Conservation (phyloP, 2,113 vertebrate genomes). For the Fregetta grallaria region DNA sequence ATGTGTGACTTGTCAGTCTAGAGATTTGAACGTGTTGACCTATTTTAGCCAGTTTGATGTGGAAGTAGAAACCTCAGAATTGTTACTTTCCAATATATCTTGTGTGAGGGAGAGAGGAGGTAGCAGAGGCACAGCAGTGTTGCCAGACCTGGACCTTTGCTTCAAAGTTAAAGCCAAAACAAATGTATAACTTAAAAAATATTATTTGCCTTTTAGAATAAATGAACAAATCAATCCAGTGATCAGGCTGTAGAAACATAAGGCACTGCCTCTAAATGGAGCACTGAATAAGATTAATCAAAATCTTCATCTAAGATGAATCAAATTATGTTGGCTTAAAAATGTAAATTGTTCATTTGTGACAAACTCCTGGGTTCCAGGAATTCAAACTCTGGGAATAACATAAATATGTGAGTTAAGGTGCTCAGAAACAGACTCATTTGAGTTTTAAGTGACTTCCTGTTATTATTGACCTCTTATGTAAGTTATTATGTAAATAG, state of each 20-base stretch:
- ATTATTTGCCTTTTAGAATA: background rate
- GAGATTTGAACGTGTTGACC: background rate
- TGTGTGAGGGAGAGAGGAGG: background rate
- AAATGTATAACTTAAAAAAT: background rate
- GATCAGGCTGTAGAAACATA: background rate
- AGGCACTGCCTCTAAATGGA: background rate
- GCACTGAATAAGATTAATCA: background rate
- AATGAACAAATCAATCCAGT: background rate
- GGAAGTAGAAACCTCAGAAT: background rate
- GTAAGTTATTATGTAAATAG: background rate
- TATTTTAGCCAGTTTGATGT: background rate
- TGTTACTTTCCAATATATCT: background rate
- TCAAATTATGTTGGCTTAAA: background rate
- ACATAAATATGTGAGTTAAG: background rate
- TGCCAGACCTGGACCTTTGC: background rate
- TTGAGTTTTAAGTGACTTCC: conserved; percentile 19
- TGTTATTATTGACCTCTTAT: conserved; percentile 23
- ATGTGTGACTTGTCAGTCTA: background rate
- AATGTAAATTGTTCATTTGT: conserved; percentile 19
- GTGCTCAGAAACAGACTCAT: background rate
- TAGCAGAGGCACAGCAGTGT: background rate
- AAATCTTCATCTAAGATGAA: background rate
- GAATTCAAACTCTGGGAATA: conserved; percentile 11
- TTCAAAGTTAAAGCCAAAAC: background rate
- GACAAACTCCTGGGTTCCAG: background rate